Evolutionary conservation across 2,888 invertebrate genomes (phyloP).

Genomic region (Oasisia sp.): DNA sequence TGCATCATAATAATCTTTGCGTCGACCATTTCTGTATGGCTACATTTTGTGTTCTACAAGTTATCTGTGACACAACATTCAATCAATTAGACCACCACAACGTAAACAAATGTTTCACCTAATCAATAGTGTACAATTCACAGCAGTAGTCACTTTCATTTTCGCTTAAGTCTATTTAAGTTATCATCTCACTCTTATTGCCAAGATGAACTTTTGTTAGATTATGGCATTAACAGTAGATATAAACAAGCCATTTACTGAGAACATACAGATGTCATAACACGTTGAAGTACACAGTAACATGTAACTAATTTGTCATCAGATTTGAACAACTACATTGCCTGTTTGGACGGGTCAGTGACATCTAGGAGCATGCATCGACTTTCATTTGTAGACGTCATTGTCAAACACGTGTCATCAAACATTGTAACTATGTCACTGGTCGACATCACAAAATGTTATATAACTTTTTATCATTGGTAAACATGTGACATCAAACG

Average conservation of each 20-base stretch:
- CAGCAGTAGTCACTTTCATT: background rate
- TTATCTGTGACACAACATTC: background rate
- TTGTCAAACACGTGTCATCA: background rate
- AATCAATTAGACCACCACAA: background rate
- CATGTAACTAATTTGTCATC: background rate
- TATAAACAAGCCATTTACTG: conserved; percentile 5
- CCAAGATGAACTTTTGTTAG: background rate
- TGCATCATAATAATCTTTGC: background rate
- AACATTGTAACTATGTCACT: background rate
- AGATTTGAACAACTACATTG: background rate
- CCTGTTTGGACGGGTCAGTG: background rate
- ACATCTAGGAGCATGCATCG: background rate
- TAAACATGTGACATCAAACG: background rate
- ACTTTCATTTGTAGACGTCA: background rate
- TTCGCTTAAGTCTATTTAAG: background rate
- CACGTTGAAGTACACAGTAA: background rate
- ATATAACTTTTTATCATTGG: background rate
- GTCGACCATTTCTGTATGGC: background rate
- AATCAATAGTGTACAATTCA: background rate
- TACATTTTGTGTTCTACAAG: background rate
- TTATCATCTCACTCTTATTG: background rate
- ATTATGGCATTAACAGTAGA: background rate
- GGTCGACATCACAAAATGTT: background rate
- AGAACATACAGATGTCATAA: background rate
- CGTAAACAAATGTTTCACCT: background rate